phyloP scores from a whole-genome alignment of 2,797 vertebrate species.

The Melanotaenia parkinsoni region DNA sequence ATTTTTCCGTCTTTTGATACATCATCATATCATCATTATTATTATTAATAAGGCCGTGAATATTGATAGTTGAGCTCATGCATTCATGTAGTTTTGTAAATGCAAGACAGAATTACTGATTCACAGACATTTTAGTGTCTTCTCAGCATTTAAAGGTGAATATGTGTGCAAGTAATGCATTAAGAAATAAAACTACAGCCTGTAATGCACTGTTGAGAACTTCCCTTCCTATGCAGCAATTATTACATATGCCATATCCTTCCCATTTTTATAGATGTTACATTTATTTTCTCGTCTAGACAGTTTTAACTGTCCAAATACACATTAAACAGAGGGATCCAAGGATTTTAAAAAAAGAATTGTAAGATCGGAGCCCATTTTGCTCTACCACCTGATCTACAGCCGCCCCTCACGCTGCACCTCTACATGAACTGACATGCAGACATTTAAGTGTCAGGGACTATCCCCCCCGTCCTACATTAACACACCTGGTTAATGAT shows the following conservation, averaged over 20 bases:
- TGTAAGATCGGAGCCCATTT: background rate
- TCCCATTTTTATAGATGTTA: background rate
- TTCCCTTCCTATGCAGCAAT: background rate
- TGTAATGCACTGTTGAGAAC: too few species aligned
- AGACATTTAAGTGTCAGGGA: background rate
- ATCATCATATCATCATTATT: background rate
- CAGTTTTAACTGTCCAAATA: background rate
- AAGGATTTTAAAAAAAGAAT: background rate
- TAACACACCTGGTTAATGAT: constrained; percentile 5
- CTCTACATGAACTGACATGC: constrained; percentile 3
- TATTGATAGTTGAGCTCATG: background rate
- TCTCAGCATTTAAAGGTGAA: background rate
- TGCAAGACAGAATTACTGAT: background rate
- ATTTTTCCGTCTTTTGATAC: background rate
- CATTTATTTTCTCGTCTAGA: background rate
- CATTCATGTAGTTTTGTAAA: background rate
- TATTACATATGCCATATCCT: background rate
- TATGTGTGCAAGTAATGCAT: background rate
- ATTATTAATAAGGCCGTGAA: too few species aligned
- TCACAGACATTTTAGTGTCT: background rate
- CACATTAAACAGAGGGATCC: background rate
- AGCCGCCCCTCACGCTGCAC: background rate
- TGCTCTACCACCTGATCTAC: background rate
- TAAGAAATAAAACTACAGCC: background rate
- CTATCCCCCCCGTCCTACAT: background rate